phyloP scores from a whole-genome alignment of 2,888 invertebrate species.

The Byasa hedistus region DNA sequence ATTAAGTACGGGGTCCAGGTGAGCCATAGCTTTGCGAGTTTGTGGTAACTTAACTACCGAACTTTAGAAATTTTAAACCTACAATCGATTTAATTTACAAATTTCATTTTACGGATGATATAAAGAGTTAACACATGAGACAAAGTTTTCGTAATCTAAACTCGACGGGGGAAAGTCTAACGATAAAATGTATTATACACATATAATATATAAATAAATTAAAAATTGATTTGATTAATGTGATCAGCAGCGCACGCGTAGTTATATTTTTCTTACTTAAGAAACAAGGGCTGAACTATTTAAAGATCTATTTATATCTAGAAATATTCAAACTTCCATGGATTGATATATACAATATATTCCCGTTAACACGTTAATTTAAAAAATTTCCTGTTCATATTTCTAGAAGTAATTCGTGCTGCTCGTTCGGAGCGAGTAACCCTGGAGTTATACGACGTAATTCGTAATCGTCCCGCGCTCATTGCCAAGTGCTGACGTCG shows the following conservation, averaged over 20 bases:
- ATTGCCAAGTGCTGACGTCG: slow-evolving; percentile 35
- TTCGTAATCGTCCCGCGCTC: slow-evolving; percentile 39
- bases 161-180: not conserved
- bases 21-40: slow-evolving; percentile 13
- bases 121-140: not conserved
- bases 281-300: no score
- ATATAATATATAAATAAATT: no score
- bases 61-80: slow-evolving; percentile 13
- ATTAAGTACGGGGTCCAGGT: slow-evolving; percentile 23
- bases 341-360: not conserved
- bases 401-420: not conserved
- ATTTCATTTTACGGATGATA: not conserved
- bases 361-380: not conserved
- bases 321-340: no score
- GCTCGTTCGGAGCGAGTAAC: slow-evolving; percentile 30
- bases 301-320: no score
- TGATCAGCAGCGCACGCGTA: no score
- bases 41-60: slow-evolving; percentile 6
- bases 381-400: not conserved
- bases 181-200: no score
- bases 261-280: no score
- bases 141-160: not conserved
- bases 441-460: slow-evolving; percentile 33
- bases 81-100: slow-evolving; percentile 7
- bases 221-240: no score